These are phyloP conservation scores for Steinernema scapterisci DNA, from an alignment of 2,888 invertebrate species.

Conservation along the genomic window DNA sequence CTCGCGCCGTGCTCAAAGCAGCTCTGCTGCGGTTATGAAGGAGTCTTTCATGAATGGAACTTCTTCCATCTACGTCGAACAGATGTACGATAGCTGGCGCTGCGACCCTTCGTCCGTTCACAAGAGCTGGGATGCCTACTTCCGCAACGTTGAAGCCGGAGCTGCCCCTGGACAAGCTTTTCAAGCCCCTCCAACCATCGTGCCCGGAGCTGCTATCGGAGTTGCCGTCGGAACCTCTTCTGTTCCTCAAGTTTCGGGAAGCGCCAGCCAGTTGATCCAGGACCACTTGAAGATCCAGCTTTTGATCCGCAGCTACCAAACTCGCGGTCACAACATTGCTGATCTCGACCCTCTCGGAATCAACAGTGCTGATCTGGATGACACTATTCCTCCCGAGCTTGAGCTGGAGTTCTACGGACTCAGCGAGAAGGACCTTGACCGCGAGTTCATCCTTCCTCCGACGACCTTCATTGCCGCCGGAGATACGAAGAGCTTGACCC, in stretches of 20 bases:
- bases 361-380: conserved; percentile 78
- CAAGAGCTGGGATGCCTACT: conserved; percentile 89
- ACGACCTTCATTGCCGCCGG: conserved; percentile 93
- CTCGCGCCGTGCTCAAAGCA: conserved; percentile 11
- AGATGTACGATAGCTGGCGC: conserved; percentile 70
- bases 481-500: conserved; percentile 75
- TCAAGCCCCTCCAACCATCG: conserved; percentile 76
- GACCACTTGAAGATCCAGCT: conserved; percentile 98
- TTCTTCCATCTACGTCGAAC: conserved; percentile 92
- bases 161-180: conserved; percentile 81
- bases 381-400: conserved; percentile 80
- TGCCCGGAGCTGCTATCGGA: conserved; percentile 65
- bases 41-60: conserved; percentile 97
- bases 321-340: conserved; percentile 97
- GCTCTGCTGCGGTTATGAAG: conserved; percentile 59
- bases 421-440: conserved; percentile 80
- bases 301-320: conserved; percentile 98
- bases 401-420: conserved; percentile 79
- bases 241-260: neutral
- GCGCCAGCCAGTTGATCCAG: conserved; percentile 76
- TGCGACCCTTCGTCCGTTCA: conserved; percentile 69
- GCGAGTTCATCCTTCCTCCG: conserved; percentile 91
- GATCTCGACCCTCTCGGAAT: conserved; percentile 97
- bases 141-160: conserved; percentile 83
- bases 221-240: neutral